Evolutionary conservation across 2,797 vertebrate genomes (phyloP).

Genomic region (Halcyon chelicuti): DNA sequence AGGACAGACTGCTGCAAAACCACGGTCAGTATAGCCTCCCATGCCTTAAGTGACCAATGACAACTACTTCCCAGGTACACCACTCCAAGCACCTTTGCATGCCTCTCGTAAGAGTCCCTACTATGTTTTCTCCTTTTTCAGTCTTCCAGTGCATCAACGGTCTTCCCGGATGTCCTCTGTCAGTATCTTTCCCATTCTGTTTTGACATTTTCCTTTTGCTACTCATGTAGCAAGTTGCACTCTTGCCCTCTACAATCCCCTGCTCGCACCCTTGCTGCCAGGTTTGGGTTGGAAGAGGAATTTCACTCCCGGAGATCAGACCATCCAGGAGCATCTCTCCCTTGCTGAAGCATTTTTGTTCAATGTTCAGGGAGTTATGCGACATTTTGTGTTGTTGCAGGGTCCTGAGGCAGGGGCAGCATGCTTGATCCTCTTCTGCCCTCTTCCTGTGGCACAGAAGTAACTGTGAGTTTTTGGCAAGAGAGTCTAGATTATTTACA

Average conservation of each 20-base stretch:
- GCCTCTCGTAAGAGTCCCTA: accelerated
- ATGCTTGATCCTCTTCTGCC: not conserved
- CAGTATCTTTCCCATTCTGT: not conserved
- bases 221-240: accelerated
- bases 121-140: not conserved
- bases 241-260: not conserved
- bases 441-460: not conserved
- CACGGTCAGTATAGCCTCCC: not conserved
- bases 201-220: not conserved
- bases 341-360: not conserved
- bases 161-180: not conserved
- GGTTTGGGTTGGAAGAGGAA: not conserved
- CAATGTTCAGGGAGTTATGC: not conserved
- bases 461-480: not conserved
- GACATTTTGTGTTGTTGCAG: not conserved
- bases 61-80: not conserved
- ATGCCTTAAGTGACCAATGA: not conserved
- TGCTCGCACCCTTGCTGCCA: not conserved
- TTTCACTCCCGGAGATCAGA: not conserved
- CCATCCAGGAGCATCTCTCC: not conserved
- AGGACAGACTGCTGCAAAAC: not conserved
- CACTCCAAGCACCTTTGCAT: not conserved
- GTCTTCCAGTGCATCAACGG: not conserved
- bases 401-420: not conserved
- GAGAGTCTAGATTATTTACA: not conserved